Base-by-base conservation (phyloP, 2,113 vertebrate genomes). In the Xyliphius kryptos region DNA sequence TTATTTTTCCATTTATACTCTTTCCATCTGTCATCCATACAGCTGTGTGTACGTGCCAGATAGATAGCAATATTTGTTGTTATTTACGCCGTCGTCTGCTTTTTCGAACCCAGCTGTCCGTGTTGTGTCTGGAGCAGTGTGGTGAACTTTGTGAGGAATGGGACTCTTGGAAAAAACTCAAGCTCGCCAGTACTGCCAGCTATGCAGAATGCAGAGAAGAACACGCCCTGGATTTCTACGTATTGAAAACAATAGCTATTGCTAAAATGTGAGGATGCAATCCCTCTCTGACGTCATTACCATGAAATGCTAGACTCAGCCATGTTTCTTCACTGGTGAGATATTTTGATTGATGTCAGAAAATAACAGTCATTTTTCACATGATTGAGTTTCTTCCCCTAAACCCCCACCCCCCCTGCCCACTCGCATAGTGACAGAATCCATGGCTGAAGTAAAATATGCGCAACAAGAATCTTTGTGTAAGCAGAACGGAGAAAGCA, bases 51-150 rank as follows among this genome's bases (percentile, higher is more conserved):
- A 75, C 20, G 50, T 14, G 58, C 36, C 12, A 52, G 7, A 32
- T 1, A 61, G 76, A 87, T 88, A 82, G 85, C 85, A 87, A 90
- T 88, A 85, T 83, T 80, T 88, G 89, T 89, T 93, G 92, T 92
- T 91, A 91, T 94, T 92, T 92, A 57, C 56, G 11, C 68, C 44
- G 59, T 41, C 13, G 19, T 46, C 14, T 26, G 57, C 47, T 15
- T 46, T 44, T 64, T 54, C 51, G 21, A 43, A 6, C 74, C 76
- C 95, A 94, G 91, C 91, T 97, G 94, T 94, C 88, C 85, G 82
- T 96, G 93, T 97, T 95, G 92, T 95, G 94, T 96, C 93, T 97
- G 92, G 89, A 85, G 88, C 74, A 76, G 60, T 67, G 80, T 52
- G 75, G 71, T 84, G 81, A 86, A 83, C 82, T 63, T 74, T 65